A percentile compares a stretch with the other conserved stretches of the same genome.
phyloP scores from a whole-genome alignment of 2,113 vertebrate genomes.

The Caretta caretta region DNA sequence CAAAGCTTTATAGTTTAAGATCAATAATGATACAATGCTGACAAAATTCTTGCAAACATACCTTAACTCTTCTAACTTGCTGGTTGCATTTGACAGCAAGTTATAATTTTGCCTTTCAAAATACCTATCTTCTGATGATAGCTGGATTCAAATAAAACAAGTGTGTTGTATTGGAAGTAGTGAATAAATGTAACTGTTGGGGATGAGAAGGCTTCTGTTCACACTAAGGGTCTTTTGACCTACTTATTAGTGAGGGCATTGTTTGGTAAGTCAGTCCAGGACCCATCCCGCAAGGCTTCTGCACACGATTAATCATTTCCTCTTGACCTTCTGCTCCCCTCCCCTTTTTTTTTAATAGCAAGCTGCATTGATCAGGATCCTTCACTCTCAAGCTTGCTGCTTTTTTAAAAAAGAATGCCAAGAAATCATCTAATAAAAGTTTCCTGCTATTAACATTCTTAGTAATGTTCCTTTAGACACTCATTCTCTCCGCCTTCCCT shows the following conservation, averaged over 20 bases:
- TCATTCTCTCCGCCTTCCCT: constrained; percentile 38
- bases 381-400: constrained; percentile 61
- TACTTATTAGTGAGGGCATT: constrained; percentile 66
- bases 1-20: not conserved
- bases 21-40: not conserved
- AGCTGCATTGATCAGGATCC: constrained; percentile 74
- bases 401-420: constrained; percentile 60
- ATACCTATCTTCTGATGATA: not conserved
- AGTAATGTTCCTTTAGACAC: constrained; percentile 25
- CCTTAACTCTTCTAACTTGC: not conserved
- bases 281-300: constrained; percentile 70
- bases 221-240: constrained; percentile 71
- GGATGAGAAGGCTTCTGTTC: constrained; percentile 55
- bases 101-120: not conserved
- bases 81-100: not conserved
- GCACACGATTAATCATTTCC: constrained; percentile 77
- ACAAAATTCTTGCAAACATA: not conserved
- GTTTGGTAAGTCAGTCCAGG: constrained; percentile 71
- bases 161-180: constrained; percentile 29
- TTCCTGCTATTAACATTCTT: constrained; percentile 69
- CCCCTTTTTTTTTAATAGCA: constrained; percentile 58
- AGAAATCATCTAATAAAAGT: constrained; percentile 60
- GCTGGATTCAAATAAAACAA: not conserved
- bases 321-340: constrained; percentile 66
- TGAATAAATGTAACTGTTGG: constrained; percentile 13